Evolutionary conservation across 2,113 vertebrate genomes (phyloP).

Genomic region (Chaetura pelagica): DNA sequence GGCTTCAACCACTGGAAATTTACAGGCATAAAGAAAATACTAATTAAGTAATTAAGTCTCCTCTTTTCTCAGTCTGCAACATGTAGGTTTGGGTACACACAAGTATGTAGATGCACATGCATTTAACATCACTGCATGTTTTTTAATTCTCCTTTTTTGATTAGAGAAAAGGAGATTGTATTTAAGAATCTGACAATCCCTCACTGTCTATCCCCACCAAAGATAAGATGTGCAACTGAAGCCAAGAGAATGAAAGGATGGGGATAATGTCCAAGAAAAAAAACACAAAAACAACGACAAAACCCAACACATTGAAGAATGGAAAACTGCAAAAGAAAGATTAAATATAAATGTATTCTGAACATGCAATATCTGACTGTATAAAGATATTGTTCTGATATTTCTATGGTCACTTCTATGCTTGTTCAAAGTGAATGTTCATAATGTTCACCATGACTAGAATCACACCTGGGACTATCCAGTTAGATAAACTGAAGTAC

Average conservation of each 20-base stretch:
- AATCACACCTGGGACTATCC: neutral
- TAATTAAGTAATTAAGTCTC: neutral
- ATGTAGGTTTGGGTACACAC: neutral
- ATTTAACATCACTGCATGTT: neutral
- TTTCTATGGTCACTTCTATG: neutral
- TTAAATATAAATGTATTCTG: neutral
- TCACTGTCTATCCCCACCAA: neutral
- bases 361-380: neutral
- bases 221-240: neutral
- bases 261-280: neutral
- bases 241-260: neutral
- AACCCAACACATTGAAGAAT: rapidly evolving
- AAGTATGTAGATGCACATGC: neutral
- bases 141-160: neutral
- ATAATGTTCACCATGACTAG: neutral
- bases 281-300: neutral
- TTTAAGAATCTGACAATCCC: neutral
- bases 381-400: neutral
- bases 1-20: neutral
- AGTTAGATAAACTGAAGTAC: neutral
- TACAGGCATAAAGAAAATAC: neutral
- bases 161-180: neutral
- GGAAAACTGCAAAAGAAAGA: neutral
- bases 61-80: neutral
- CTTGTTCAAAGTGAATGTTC: neutral